Base-by-base conservation (phyloP, 2,113 vertebrate genomes). In the Colaptes auratus region DNA sequence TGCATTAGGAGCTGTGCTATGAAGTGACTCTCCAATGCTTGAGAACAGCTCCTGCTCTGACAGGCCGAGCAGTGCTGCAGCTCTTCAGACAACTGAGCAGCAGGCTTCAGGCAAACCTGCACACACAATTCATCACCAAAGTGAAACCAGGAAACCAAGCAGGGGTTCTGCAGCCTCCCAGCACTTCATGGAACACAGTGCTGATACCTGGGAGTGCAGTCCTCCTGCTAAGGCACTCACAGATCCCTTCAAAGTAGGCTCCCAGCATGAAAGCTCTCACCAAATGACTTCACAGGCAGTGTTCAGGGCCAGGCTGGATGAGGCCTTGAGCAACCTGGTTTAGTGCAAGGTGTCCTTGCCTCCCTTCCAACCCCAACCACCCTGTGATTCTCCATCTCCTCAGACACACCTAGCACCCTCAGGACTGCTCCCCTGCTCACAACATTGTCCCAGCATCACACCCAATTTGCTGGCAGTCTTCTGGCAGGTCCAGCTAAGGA, bases 1-100 rank as follows among this genome's bases (percentile, higher is more conserved):
- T 36, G 44, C 17, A 0, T 2, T 5, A 25, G 1, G 4, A 69
- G 36, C 58, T 7, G 3, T 27, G 59, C 66, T 36, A 27, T 35
- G 21, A 1, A 66, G 25, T 28, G 14, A 42, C 12, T 12, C 69
- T 67, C 53, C 30, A 30, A 66, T 0, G 1, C 16, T 25, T 64
- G 17, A n/a, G 25, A 80, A 39, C n/a, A 33, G 4, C 33, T 50
- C 18, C 76, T 58, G 35, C 25, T 16, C 59, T 53, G 28, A 13
- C 35, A 28, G 46, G 9, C 53, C n/a, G 28, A 70, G 10, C 25
- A 21, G 10, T 28, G 58, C 46, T 21, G 31, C 48, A 27, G 3
- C 36, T 50, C 82, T 11, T 89, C 56, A 53, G 16, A 33, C 6
- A 46, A 39, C 35, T 10, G 55, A 7, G 39, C 50, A 35, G 36